Conservation (phyloP, 23 tunicate genomes). For the Trididemnum clinides region DNA sequence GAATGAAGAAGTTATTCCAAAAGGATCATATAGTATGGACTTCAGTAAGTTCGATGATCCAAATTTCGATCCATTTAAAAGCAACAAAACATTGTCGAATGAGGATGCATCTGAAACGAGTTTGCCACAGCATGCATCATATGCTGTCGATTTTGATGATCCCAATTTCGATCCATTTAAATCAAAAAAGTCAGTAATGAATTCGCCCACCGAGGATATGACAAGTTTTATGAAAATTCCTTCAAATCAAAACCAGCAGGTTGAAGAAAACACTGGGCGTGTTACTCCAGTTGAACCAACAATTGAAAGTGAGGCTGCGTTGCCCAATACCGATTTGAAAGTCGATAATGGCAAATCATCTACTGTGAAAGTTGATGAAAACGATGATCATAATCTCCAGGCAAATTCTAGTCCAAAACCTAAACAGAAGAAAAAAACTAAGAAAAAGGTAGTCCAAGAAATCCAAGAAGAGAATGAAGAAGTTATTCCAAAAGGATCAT, state of each 20-base stretch:
- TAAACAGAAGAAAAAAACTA: background rate
- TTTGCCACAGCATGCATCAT: background rate
- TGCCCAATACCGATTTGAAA: background rate
- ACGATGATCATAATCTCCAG: too few relatives aligned
- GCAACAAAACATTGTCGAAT: conserved; percentile 37
- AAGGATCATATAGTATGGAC: conserved; percentile 63
- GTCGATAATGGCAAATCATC: background rate
- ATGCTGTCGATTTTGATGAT: conserved; percentile 5
- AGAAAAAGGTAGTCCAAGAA: background rate
- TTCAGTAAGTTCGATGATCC: conserved; percentile 63
- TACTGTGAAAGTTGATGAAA: too few relatives aligned
- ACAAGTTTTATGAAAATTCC: too few relatives aligned
- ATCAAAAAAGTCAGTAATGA: conserved; percentile 21
- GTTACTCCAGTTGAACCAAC: background rate
- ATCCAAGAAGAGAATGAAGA: background rate
- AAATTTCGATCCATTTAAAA: conserved; percentile 68
- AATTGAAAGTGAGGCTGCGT: background rate
- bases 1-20: conserved; percentile 23
- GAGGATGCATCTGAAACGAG: background rate
- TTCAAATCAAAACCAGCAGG: too few relatives aligned
- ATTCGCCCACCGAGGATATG: background rate
- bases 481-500: conserved; percentile 43
- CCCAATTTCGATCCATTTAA: conserved; percentile 13
- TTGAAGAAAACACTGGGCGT: too few relatives aligned
- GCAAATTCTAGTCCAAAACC: too few relatives aligned